Evolutionary conservation across 2,797 vertebrate genomes (phyloP).

Genomic region (Falco cherrug): DNA sequence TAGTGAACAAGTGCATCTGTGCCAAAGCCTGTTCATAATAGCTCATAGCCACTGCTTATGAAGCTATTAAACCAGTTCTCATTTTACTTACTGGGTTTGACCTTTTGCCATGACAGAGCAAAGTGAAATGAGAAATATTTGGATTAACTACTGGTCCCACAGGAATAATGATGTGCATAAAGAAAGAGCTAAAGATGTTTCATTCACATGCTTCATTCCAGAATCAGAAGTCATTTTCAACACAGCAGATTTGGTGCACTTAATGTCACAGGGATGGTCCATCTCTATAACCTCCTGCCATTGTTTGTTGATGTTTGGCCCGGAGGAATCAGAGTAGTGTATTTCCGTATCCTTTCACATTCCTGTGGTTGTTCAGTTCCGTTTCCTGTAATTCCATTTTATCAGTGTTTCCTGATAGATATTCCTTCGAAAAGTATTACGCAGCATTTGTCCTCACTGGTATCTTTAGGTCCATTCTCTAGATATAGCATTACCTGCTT

Average conservation of each 20-base stretch:
- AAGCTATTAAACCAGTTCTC: neutral
- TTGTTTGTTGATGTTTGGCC: neutral
- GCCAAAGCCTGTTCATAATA: neutral
- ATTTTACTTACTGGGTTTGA: neutral
- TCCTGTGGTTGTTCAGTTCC: neutral
- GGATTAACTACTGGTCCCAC: neutral
- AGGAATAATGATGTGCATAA: neutral
- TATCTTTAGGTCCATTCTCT: neutral
- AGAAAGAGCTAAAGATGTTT: neutral
- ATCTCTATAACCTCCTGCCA: neutral
- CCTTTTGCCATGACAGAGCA: neutral
- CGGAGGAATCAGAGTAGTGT: neutral
- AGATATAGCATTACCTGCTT: neutral
- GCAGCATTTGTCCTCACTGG: neutral
- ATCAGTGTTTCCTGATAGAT: neutral
- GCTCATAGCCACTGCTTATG: neutral
- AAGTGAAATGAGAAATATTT: neutral
- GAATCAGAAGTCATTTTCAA: conserved; percentile 9
- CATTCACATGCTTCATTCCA: neutral
- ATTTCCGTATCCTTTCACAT: neutral
- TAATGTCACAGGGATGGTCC: neutral
- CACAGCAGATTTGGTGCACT: neutral
- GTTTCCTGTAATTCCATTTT: conserved; percentile 5
- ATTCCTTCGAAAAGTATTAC: neutral
- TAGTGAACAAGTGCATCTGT: neutral